phyloP scores from a whole-genome alignment of 2,113 vertebrate genomes.

The Osmerus eperlanus region DNA sequence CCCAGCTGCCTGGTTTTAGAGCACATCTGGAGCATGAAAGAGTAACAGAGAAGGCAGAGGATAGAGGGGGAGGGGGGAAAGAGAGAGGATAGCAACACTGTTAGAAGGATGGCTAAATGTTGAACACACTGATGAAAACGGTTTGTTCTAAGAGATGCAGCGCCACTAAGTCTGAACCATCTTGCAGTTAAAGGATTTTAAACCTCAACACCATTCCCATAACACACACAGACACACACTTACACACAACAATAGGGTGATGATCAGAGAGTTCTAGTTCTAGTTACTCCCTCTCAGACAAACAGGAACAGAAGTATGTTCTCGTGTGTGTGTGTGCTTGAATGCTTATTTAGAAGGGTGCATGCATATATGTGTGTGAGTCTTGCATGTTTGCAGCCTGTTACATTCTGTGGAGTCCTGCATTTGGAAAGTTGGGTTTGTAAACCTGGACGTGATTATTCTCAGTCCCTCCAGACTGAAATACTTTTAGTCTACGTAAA shows the following conservation, averaged over 20 bases:
- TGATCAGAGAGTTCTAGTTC: no score
- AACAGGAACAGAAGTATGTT: neutral
- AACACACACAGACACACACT: no score
- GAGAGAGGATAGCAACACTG: neutral
- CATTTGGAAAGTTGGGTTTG: neutral
- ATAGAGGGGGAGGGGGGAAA: neutral
- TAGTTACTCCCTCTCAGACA: neutral
- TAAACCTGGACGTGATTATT: neutral
- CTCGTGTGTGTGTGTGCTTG: neutral
- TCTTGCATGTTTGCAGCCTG: neutral
- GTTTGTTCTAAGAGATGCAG: no score
- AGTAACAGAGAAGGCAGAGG: neutral
- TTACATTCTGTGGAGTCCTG: neutral
- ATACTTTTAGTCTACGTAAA: neutral
- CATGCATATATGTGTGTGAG: slow-evolving; percentile 1
- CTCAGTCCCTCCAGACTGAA: neutral
- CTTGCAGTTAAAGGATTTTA: no score
- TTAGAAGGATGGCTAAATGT: neutral
- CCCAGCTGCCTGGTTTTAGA: slow-evolving; percentile 4
- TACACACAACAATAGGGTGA: no score
- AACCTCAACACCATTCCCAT: no score
- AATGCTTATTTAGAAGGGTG: no score
- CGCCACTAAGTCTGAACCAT: no score
- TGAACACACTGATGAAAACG: no score
- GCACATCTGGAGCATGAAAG: neutral